phyloP scores from a whole-genome alignment of 2,797 vertebrate genomes.

The Petrocephalus schoutedeni region DNA sequence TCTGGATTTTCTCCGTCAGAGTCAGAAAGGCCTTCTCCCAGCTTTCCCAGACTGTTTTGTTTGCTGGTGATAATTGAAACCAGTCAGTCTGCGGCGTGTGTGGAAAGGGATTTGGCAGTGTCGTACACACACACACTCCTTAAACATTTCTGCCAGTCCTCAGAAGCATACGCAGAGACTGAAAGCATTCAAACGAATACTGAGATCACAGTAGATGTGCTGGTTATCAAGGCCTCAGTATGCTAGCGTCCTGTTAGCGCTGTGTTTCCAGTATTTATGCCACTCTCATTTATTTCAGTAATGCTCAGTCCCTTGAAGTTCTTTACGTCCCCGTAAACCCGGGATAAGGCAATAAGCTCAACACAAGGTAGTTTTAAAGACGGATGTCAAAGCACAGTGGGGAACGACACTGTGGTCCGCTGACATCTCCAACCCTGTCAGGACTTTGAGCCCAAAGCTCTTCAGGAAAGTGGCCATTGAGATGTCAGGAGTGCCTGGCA shows the following conservation, averaged over 20 bases:
- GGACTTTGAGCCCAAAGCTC: not conserved
- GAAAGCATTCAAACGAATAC: not conserved
- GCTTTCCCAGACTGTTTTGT: constrained; percentile 25
- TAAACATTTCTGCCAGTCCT: not conserved
- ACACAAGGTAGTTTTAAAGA: not conserved
- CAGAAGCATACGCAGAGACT: not conserved
- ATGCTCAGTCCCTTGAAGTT: not conserved
- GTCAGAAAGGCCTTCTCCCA: constrained; percentile 17
- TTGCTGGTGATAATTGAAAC: constrained; percentile 30
- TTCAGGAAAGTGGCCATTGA: not conserved
- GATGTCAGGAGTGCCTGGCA: not conserved
- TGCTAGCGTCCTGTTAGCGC: not conserved
- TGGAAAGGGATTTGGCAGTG: not conserved
- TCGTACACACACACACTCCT: not conserved
- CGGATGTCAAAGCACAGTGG: not conserved
- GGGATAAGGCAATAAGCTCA: not conserved
- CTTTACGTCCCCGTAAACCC: not conserved
- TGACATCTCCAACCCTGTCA: not conserved
- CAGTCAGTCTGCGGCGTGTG: constrained; percentile 23
- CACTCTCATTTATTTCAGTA: not conserved
- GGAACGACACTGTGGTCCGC: not conserved
- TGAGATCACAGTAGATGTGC: not conserved
- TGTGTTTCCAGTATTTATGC: not conserved
- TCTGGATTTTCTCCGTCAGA: constrained; percentile 25
- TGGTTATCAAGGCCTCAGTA: not conserved